A percentile compares a stretch with the other conserved stretches of the same genome.
phyloP scores from a whole-genome alignment of 2,888 invertebrate species.

The Metacarcinus magister region DNA sequence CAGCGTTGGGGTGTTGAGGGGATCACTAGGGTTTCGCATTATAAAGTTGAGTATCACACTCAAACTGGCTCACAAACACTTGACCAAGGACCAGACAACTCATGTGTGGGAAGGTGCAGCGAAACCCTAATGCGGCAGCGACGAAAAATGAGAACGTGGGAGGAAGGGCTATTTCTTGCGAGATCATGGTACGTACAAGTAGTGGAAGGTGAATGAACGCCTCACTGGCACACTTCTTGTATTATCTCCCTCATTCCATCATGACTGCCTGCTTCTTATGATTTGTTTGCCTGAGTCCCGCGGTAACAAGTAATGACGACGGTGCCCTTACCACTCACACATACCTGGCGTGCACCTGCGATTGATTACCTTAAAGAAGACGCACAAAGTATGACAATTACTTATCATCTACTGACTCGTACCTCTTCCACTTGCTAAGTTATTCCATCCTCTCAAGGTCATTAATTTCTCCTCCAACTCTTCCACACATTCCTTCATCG shows the following conservation, averaged over 20 bases:
- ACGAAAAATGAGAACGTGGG: background rate
- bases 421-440: background rate
- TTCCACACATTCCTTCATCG: background rate
- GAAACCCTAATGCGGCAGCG: background rate
- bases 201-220: background rate
- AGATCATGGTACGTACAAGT: background rate
- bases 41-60: background rate
- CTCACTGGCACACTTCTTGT: background rate
- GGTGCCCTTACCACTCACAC: background rate
- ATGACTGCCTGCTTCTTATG: background rate
- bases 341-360: background rate
- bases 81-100: background rate
- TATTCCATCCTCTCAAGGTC: background rate
- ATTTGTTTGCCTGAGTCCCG: background rate
- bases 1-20: background rate
- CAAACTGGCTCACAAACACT: background rate
- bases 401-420: background rate
- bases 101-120: background rate
- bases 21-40: background rate
- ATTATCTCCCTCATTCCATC: background rate
- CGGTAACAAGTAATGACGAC: background rate
- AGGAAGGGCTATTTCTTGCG: background rate
- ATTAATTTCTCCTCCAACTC: background rate
- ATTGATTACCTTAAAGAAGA: background rate
- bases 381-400: background rate